Base-by-base conservation (phyloP, 1,140 invertebrate species). In the Mactra quadrangularis region DNA sequence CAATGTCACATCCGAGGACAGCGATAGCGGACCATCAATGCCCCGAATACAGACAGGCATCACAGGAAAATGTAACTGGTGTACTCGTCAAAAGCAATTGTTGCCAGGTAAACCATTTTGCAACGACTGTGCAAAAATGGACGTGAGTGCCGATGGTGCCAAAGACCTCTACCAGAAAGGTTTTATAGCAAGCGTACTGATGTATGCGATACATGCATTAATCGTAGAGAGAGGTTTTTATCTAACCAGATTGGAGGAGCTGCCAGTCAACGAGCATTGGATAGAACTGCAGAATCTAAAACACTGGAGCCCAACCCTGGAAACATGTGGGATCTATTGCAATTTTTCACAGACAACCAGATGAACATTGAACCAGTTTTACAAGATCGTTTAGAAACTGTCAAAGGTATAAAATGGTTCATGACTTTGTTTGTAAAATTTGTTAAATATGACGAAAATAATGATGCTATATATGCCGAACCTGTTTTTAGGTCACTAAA, bases 401-500 rank as follows among this genome's bases (percentile, higher is more conserved):
- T n/a, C n/a, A n/a, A n/a, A n/a, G n/a, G n/a, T n/a, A n/a, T n/a
- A n/a, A n/a, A n/a, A n/a, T n/a, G n/a, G n/a, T n/a, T n/a, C n/a
- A n/a, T n/a, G n/a, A n/a, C n/a, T n/a, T n/a, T n/a, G n/a, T n/a
- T n/a, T n/a, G n/a, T n/a, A n/a, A n/a, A n/a, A n/a, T n/a, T n/a
- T n/a, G n/a, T n/a, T n/a, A n/a, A n/a, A n/a, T n/a, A n/a, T n/a
- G n/a, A n/a, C n/a, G 60, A 62, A 35, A 35, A 62, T 11, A 62
- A 35, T 62, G 59, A 62, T 19, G 59, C 59, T 35, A 22, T 62
- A 9, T 62, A 64, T 64, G 35, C n/a, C 25, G 35, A 82, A 17
- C 70, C 47, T 11, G 45, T 55, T 4, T 75, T 82, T 55, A 53
- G 70, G 47, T 74, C 79, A 11, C 45, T 59, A 19, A 82, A 59